Percentiles rank a stretch among this genome's conserved stretches.
These are phyloP conservation scores for Cheiracanthium punctorium DNA, from an alignment of 2,888 invertebrate species.

Conservation along the genomic window DNA sequence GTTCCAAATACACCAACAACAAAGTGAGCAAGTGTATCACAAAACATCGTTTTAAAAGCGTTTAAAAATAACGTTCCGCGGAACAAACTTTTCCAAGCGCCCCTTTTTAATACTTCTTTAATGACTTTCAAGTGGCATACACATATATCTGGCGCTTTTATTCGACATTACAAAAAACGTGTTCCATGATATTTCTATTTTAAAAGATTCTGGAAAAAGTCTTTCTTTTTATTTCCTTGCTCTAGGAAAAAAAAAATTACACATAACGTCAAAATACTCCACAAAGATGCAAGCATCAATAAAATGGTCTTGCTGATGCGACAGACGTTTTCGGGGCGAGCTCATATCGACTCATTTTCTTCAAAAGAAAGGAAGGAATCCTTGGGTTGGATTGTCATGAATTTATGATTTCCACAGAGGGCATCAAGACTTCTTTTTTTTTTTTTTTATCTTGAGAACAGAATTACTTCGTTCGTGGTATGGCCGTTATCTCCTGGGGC, in stretches of 20 bases:
- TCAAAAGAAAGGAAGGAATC: neutral
- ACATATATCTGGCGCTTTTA: no score
- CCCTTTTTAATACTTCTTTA: no score
- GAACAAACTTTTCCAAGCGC: no score
- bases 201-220: neutral
- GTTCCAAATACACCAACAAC: no score
- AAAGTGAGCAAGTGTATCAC: no score
- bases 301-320: neutral
- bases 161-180: neutral
- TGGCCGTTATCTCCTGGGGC: neutral
- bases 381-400: neutral
- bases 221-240: neutral
- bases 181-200: neutral
- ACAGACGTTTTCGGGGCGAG: neutral
- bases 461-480: neutral
- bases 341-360: neutral
- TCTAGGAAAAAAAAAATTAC: neutral
- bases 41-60: no score
- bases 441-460: neutral
- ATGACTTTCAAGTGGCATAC: no score
- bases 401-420: conserved; percentile 15
- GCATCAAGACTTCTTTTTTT: neutral
- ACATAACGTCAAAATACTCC: neutral
- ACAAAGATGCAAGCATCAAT: neutral
- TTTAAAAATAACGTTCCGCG: no score